Conservation (phyloP, 2,797 vertebrate genomes). For the Moxostoma hubbsi region DNA sequence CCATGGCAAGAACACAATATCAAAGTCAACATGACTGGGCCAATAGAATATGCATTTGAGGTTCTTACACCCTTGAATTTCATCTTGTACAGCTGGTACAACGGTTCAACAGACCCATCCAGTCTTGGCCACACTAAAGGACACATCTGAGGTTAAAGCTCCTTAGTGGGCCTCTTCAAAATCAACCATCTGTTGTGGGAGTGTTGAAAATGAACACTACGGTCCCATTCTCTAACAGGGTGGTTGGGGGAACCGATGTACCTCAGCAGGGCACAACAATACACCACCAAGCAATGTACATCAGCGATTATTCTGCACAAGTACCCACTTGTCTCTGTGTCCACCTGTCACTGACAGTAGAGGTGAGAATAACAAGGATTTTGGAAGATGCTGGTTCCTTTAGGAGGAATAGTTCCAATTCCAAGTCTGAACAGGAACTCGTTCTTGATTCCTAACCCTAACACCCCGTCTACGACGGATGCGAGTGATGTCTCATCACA, state of each 20-base stretch:
- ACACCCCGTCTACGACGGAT: too few relatives aligned
- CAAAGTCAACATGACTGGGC: neutral
- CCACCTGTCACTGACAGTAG: too few relatives aligned
- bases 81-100: constrained; percentile 34
- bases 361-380: too few relatives aligned
- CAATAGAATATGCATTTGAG: neutral
- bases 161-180: constrained; percentile 74
- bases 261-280: constrained; percentile 70
- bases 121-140: constrained; percentile 67
- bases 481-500: too few relatives aligned
- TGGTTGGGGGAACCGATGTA: constrained; percentile 65
- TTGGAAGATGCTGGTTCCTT: too few relatives aligned
- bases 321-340: too few relatives aligned
- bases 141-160: constrained; percentile 65
- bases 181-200: constrained; percentile 76
- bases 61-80: constrained; percentile 35
- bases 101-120: constrained; percentile 15
- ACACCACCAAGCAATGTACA: constrained; percentile 52
- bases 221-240: constrained; percentile 2
- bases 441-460: too few relatives aligned
- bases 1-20: constrained; percentile 9
- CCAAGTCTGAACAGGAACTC: too few relatives aligned
- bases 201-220: constrained; percentile 60
- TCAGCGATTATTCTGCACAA: too few relatives aligned
- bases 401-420: too few relatives aligned